Percentiles rank a stretch among this genome's conserved stretches.
These are phyloP conservation scores for Condylura cristata DNA, from an alignment of 2,113 vertebrate species.

Conservation along the genomic window DNA sequence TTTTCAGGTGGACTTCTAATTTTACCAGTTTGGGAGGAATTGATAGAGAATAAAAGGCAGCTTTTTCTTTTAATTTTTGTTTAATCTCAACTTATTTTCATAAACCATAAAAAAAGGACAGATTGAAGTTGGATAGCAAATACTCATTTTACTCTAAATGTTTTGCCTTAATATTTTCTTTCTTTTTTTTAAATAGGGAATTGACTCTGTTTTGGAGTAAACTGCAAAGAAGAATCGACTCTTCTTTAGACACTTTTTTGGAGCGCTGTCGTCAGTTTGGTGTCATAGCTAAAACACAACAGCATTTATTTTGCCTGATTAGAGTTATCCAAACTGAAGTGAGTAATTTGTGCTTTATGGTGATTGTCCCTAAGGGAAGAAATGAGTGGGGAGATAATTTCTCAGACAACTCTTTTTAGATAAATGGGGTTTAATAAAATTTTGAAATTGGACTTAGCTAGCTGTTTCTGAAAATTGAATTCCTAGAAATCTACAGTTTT, in stretches of 20 bases:
- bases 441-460: neutral
- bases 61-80: constrained; percentile 40
- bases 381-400: neutral
- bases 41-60: neutral
- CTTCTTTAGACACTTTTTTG: constrained; percentile 93
- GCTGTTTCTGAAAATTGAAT: neutral
- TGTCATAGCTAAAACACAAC: constrained; percentile 95
- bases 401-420: neutral
- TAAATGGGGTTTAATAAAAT: constrained; percentile 29
- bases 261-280: constrained; percentile 98
- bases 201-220: constrained; percentile 98
- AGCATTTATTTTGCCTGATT: constrained; percentile 96
- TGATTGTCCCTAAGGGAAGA: constrained; percentile 2
- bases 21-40: neutral
- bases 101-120: neutral
- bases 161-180: constrained; percentile 43
- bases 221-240: constrained; percentile 95
- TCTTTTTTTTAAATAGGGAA: constrained; percentile 89
- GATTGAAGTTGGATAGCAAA: neutral
- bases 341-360: constrained; percentile 76
- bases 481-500: neutral
- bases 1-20: neutral
- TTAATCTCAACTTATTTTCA: constrained; percentile 30
- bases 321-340: constrained; percentile 98
- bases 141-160: constrained; percentile 41